phyloP scores from a whole-genome alignment of 2,797 vertebrate species.

The Rhadinocentrus ornatus region DNA sequence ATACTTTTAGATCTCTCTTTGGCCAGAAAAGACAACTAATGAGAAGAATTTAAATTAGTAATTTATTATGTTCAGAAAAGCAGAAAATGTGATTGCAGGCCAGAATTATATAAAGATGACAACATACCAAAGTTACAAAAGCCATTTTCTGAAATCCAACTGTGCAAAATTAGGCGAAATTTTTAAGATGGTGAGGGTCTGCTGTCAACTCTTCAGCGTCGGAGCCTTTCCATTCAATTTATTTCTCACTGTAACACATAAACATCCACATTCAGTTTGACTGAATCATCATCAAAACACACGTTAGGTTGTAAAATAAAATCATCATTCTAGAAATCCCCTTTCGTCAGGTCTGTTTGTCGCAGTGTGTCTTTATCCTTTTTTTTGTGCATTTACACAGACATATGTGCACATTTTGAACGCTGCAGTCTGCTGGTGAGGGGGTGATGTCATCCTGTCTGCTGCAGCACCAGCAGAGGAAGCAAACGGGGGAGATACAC shows the following conservation, averaged over 20 bases:
- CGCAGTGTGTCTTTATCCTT: conserved; percentile 8
- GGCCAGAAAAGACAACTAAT: neutral
- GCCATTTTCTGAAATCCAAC: neutral
- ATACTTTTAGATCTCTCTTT: conserved; percentile 2
- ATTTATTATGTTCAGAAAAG: neutral
- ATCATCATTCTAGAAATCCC: conserved; percentile 9
- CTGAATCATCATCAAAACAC: conserved; percentile 6
- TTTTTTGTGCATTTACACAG: neutral
- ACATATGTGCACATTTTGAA: conserved; percentile 45
- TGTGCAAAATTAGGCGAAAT: neutral
- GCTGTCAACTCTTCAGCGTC: neutral
- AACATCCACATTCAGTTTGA: neutral
- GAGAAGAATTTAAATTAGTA: conserved; percentile 3
- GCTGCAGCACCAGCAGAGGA: conserved; percentile 76
- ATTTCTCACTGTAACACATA: conserved; percentile 1
- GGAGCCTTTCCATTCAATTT: conserved; percentile 9
- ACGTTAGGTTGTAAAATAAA: neutral
- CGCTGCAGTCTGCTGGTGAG: conserved; percentile 71
- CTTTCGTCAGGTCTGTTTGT: neutral
- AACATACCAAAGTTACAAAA: neutral
- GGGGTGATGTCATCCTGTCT: conserved; percentile 82
- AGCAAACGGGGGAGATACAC: conserved; percentile 32
- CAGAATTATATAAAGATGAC: neutral
- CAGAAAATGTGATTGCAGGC: neutral
- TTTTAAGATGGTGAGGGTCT: conserved; percentile 14